phyloP scores from a whole-genome alignment of 2,888 invertebrate species.

The Vesta saturnalis region DNA sequence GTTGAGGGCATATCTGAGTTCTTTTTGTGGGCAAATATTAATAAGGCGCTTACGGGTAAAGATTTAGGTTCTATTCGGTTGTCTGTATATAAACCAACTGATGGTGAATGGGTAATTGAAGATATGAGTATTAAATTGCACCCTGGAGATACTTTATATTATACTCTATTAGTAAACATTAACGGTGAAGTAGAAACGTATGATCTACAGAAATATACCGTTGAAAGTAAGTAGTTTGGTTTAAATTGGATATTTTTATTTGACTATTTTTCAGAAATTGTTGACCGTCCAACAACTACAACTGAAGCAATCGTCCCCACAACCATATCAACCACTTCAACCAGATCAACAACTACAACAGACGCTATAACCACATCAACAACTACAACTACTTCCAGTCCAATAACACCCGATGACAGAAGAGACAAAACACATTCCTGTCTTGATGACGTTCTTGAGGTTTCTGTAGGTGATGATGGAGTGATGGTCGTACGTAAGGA shows the following conservation, averaged over 20 bases:
- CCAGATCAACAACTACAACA: too few relatives aligned
- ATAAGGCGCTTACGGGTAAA: neutral
- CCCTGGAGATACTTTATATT: neutral
- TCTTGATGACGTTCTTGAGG: too few relatives aligned
- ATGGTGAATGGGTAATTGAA: conserved; percentile 2
- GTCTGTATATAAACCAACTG: neutral
- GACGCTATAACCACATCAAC: too few relatives aligned
- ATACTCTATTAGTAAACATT: neutral
- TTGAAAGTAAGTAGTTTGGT: neutral
- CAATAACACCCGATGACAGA: too few relatives aligned
- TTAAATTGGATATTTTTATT: too few relatives aligned
- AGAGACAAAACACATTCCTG: too few relatives aligned
- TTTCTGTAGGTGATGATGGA: too few relatives aligned
- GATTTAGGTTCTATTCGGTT: neutral
- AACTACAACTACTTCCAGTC: too few relatives aligned
- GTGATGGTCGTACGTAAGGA: too few relatives aligned
- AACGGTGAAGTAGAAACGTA: neutral
- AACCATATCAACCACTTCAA: too few relatives aligned
- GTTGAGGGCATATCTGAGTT: neutral
- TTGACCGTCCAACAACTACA: neutral
- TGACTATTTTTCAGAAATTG: neutral
- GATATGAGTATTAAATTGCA: neutral
- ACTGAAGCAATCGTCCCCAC: too few relatives aligned
- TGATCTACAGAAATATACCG: neutral
- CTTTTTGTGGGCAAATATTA: conserved; percentile 13